Percentiles rank a stretch among this genome's conserved stretches.
Evolutionary conservation across 2,888 invertebrate genomes (phyloP).

Genomic region (Thyatira batis): DNA sequence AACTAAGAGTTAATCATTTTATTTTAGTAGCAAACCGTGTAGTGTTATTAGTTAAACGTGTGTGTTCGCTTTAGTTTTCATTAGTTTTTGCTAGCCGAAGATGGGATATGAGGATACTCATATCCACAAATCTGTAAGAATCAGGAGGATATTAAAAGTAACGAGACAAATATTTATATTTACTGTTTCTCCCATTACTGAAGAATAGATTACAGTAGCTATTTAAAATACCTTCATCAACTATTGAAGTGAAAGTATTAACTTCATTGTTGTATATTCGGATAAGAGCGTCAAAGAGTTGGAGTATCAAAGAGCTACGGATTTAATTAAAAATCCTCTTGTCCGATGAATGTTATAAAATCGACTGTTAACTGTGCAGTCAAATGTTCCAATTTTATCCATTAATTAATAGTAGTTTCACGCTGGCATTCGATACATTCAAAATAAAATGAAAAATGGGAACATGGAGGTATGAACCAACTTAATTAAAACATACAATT

Average conservation of each 20-base stretch:
- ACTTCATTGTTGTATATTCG: constrained; percentile 6
- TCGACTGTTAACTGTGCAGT: background rate
- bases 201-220: too few species aligned
- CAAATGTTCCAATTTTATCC: background rate
- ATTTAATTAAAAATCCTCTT: background rate
- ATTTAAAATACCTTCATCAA: constrained; percentile 11
- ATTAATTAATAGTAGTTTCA: background rate
- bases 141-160: too few species aligned
- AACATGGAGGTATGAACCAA: background rate
- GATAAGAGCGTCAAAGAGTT: background rate
- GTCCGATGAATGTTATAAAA: background rate
- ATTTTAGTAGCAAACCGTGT: too few species aligned
- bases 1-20: too few species aligned
- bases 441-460: background rate
- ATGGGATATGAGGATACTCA: too few species aligned
- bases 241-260: background rate
- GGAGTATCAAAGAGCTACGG: background rate
- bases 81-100: too few species aligned
- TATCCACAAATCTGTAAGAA: too few species aligned
- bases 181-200: too few species aligned
- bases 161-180: too few species aligned
- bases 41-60: too few species aligned
- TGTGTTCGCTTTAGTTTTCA: too few species aligned
- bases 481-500: too few species aligned
- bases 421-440: background rate